These are phyloP conservation scores for Phragmatobia fuliginosa DNA, from an alignment of 2,888 invertebrate genomes.

Conservation along the genomic window DNA sequence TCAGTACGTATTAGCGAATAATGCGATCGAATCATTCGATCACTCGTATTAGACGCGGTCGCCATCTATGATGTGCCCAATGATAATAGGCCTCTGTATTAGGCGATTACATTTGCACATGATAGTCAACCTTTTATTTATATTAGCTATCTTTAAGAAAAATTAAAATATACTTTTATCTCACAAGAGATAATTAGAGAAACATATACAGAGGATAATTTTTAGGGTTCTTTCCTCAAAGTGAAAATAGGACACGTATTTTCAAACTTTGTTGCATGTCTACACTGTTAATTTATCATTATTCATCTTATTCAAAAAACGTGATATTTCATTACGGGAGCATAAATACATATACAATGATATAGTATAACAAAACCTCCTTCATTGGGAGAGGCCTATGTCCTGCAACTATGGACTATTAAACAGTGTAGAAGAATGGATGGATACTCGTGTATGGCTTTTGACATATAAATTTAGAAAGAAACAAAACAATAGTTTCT, in stretches of 20 bases:
- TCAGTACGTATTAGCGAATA: conserved; percentile 81
- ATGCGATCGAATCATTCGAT: conserved; percentile 82
- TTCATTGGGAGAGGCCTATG: too few species aligned
- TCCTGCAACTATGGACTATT: too few species aligned
- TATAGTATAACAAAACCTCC: too few species aligned
- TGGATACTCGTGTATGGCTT: too few species aligned
- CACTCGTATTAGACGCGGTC: conserved; percentile 75
- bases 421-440: too few species aligned
- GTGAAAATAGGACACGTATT: not conserved
- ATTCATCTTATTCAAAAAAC: not conserved
- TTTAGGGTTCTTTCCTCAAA: not conserved
- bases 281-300: not conserved
- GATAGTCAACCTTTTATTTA: conserved; percentile 62
- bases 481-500: too few species aligned
- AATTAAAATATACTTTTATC: not conserved
- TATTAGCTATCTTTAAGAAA: conserved; percentile 1
- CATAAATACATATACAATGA: not conserved
- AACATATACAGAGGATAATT: not conserved
- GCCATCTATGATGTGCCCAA: conserved; percentile 71
- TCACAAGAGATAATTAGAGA: not conserved
- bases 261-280: not conserved
- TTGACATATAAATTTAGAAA: too few species aligned
- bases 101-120: conserved; percentile 67
- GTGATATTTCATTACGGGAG: not conserved
- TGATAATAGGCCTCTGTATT: conserved; percentile 80